Evolutionary conservation across 2,888 invertebrate genomes (phyloP).

Genomic region (Creontiades dilutus): DNA sequence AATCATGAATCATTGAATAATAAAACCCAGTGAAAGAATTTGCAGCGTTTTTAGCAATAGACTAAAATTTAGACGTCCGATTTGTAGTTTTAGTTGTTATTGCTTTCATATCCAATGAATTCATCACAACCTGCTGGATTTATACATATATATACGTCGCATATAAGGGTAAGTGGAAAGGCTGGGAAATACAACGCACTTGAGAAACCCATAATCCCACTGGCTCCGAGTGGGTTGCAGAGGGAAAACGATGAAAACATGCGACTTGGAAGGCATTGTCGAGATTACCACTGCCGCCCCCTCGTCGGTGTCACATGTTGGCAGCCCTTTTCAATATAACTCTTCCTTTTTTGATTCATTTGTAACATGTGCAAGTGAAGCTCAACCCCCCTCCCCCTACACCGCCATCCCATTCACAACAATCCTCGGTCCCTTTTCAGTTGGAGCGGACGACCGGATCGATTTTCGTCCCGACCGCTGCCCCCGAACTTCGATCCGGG

Average conservation of each 20-base stretch:
- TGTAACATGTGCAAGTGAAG: conserved; percentile 68
- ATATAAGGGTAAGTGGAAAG: background rate
- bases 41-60: too few species aligned
- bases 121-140: background rate
- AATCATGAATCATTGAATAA: too few species aligned
- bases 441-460: background rate
- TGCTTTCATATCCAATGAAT: background rate
- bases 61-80: too few species aligned
- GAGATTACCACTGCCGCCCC: conserved; percentile 49
- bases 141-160: background rate
- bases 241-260: conserved; percentile 63
- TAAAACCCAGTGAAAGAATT: too few species aligned
- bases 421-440: background rate
- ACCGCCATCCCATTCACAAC: background rate
- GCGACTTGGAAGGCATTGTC: conserved; percentile 65
- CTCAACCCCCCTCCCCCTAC: conserved; percentile 19
- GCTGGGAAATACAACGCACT: background rate
- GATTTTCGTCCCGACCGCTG: conserved; percentile 48
- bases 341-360: conserved; percentile 68
- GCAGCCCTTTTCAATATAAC: conserved; percentile 67
- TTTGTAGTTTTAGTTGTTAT: background rate
- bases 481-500: background rate
- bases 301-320: conserved; percentile 61
- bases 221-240: background rate
- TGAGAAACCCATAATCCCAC: conserved; percentile 33